Base-by-base conservation (phyloP, 1,140 invertebrate species). In the Condylostylus longicornis region DNA sequence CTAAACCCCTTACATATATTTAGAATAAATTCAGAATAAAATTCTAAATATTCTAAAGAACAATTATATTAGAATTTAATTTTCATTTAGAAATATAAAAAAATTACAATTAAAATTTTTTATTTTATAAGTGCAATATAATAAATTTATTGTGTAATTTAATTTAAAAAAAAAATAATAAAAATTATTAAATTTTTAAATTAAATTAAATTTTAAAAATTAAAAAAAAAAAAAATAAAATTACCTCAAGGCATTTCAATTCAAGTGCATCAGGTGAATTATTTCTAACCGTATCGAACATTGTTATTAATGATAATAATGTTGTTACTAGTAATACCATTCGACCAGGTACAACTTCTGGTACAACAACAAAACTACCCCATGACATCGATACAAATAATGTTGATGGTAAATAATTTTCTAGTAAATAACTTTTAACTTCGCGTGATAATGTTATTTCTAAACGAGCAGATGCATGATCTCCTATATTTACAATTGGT, bases 361-460 rank as follows among this genome's bases (percentile, higher is more conserved):
- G 70, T 33, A 73, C 73, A 5, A 76, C 70, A 20, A 72, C 67
- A 51, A 76, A 75, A 31, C 71, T 72, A 32, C 73, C 69, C 72
- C 74, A 76, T 1, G 71, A 74, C 44, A 76, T 74, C 42, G 73
- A 69, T 19, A 75, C 71, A 43, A 75, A 74, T 21, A 76, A 49
- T 2, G 70, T 69, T 7, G 69, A 72, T 0, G 74, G 74, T 8
- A 76, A 50, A 45, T 74, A 76, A 39, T 69, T 73, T 48, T 75
- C 72, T 18, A 74, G 49, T 2, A 74, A 53, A 42, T 74, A 72
- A 37, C 70, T 69, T 18, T 69, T 58, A 2, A 73, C 55, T 48
- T 72, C 70, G 14, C 72, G 47, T 12, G 70, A 70, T 38, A 74
- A 53, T 36, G 63, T 69, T 30, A 74, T 71, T 41, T 66, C 56